phyloP scores from a whole-genome alignment of 2,113 vertebrate genomes.

The Saguinus imperator region DNA sequence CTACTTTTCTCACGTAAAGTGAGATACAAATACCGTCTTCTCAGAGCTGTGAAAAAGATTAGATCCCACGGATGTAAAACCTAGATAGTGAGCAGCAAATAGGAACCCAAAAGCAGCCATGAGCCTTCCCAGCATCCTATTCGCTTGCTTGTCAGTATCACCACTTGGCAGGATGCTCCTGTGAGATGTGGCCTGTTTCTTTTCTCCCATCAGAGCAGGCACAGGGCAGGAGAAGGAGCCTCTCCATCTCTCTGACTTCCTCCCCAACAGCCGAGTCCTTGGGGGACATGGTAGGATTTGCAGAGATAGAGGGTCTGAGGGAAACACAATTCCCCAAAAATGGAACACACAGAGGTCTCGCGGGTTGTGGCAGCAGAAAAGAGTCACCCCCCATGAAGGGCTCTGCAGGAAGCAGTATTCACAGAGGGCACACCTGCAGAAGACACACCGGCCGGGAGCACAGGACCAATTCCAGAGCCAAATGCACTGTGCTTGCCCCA shows the following conservation, averaged over 20 bases:
- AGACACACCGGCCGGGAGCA: accelerated
- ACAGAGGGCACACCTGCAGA: neutral
- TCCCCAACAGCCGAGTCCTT: neutral
- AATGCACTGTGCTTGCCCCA: no score
- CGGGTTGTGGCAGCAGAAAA: neutral
- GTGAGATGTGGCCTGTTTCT: no score
- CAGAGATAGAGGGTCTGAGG: neutral
- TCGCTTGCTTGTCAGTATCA: neutral
- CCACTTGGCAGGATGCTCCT: neutral
- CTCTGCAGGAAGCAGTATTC: no score
- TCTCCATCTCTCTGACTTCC: neutral
- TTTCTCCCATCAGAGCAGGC: neutral
- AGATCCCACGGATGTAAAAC: neutral
- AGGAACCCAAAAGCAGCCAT: neutral
- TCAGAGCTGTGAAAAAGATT: neutral
- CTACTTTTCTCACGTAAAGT: neutral
- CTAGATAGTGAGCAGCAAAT: accelerated
- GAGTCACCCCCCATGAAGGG: neutral
- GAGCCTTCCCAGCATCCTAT: neutral
- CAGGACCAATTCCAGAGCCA: no score
- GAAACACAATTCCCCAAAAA: neutral
- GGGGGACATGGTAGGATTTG: neutral
- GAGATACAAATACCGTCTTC: neutral
- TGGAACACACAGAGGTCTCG: neutral
- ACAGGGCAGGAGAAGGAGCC: no score